Conservation (phyloP, 2,797 vertebrate genomes). For the Rhinogobio ventralis region DNA sequence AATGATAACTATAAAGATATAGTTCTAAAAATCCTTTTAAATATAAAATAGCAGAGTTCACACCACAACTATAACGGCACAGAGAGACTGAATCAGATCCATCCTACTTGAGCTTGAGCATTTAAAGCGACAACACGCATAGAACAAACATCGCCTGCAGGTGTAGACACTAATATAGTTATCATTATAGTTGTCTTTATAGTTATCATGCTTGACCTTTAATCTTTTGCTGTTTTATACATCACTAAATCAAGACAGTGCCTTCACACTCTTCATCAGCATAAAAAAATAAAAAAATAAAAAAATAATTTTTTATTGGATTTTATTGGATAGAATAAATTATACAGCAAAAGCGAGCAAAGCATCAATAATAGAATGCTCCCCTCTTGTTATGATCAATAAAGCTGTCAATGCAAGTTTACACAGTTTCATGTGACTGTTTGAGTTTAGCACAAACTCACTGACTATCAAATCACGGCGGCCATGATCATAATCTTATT, state of each 20-base stretch:
- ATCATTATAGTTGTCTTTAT: not conserved
- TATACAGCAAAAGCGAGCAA: conserved; percentile 4
- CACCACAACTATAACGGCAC: too few relatives aligned
- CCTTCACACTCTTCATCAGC: conserved; percentile 14
- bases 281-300: too few relatives aligned
- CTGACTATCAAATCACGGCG: not conserved
- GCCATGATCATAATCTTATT: not conserved
- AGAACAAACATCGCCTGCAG: too few relatives aligned
- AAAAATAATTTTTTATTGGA: too few relatives aligned
- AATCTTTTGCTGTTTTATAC: not conserved
- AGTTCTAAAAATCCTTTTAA: too few relatives aligned
- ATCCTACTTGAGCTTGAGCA: too few relatives aligned
- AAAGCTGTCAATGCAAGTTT: conserved; percentile 39
- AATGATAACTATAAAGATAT: too few relatives aligned
- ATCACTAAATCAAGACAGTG: conserved; percentile 5
- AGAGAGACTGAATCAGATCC: too few relatives aligned
- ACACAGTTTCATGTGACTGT: conserved; percentile 6
- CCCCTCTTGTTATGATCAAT: conserved; percentile 26
- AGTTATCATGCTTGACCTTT: not conserved
- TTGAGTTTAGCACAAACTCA: not conserved
- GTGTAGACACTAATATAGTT: not conserved
- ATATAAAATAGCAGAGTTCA: too few relatives aligned
- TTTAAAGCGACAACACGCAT: too few relatives aligned
- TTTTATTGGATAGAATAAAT: too few relatives aligned
- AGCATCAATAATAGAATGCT: not conserved